phyloP scores from a whole-genome alignment of 2,888 invertebrate species.

The Smittia aterrima region DNA sequence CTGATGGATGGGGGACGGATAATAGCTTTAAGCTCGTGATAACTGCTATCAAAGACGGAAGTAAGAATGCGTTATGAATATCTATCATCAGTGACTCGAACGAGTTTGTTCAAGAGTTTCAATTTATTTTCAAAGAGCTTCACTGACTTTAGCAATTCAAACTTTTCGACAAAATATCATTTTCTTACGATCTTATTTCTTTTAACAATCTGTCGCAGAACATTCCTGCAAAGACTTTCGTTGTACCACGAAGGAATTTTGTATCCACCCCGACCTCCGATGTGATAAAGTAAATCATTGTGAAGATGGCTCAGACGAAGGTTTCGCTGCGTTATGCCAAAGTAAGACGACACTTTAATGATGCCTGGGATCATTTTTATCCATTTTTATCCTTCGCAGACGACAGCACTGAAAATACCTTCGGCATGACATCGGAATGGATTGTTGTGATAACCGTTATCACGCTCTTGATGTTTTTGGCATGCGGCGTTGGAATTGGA shows the following conservation, averaged over 20 bases:
- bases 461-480: slow-evolving; percentile 66
- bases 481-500: slow-evolving; percentile 67
- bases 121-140: too few relatives aligned
- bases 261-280: slow-evolving; percentile 85
- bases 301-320: slow-evolving; percentile 90
- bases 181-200: slow-evolving; percentile 44
- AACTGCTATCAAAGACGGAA: slow-evolving; percentile 90
- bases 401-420: slow-evolving; percentile 9
- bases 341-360: slow-evolving; percentile 56
- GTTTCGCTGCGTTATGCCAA: slow-evolving; percentile 78
- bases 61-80: slow-evolving; percentile 61
- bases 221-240: slow-evolving; percentile 86
- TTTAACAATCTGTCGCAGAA: slow-evolving; percentile 58
- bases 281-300: slow-evolving; percentile 94
- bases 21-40: slow-evolving; percentile 92
- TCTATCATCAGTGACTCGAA: not conserved
- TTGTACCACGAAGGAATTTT: slow-evolving; percentile 83
- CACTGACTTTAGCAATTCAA: too few relatives aligned
- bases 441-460: slow-evolving; percentile 72
- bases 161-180: too few relatives aligned
- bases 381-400: not conserved
- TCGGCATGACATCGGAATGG: slow-evolving; percentile 53
- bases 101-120: not conserved
- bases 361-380: not conserved
- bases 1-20: slow-evolving; percentile 88